Conservation (phyloP, 2,113 vertebrate species). For the Channa maculata region DNA sequence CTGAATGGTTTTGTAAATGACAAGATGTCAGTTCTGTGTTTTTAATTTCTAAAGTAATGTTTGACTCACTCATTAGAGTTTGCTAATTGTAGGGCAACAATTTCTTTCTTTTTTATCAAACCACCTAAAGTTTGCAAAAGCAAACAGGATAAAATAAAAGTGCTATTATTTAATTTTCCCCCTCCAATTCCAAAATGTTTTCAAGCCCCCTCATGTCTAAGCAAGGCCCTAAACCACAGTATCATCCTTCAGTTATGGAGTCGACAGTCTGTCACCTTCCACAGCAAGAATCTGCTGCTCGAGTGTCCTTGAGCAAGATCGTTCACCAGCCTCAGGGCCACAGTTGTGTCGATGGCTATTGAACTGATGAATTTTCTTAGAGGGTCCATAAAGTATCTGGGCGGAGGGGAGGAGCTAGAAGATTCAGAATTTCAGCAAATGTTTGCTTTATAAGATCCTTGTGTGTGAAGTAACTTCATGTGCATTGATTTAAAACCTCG, state of each 20-base stretch:
- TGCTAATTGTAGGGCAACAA: too few relatives aligned
- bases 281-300: conserved; percentile 7
- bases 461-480: conserved; percentile 11
- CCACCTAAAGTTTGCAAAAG: too few relatives aligned
- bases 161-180: too few relatives aligned
- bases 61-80: too few relatives aligned
- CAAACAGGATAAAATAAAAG: too few relatives aligned
- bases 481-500: conserved; percentile 16
- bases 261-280: conserved; percentile 17
- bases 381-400: conserved; percentile 10
- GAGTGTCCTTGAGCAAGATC: conserved; percentile 40
- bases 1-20: too few relatives aligned
- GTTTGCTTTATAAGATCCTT: neutral
- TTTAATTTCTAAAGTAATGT: too few relatives aligned
- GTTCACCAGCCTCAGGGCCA: conserved; percentile 9
- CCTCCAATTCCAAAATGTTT: too few relatives aligned
- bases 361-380: conserved; percentile 20
- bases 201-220: too few relatives aligned
- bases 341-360: conserved; percentile 16
- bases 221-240: too few relatives aligned
- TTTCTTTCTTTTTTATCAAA: too few relatives aligned
- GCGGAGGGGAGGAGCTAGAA: conserved; percentile 5
- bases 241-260: conserved; percentile 5
- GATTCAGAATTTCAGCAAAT: conserved; percentile 17
- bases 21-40: too few relatives aligned